Conservation (phyloP, 64 coral and sea anemone species). For the Dendrophyllia cribrosa region DNA sequence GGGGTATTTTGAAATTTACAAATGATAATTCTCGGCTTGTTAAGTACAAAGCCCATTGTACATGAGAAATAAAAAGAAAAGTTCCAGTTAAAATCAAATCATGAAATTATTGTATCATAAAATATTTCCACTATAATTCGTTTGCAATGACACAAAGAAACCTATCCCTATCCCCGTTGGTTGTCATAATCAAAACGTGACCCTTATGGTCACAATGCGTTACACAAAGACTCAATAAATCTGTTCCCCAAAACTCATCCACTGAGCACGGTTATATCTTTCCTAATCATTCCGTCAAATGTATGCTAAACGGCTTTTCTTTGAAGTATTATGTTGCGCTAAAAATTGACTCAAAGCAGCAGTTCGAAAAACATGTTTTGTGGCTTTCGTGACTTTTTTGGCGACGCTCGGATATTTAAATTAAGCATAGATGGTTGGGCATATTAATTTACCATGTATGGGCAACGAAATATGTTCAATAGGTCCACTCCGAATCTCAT, state of each 20-base stretch:
- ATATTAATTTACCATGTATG: constrained; percentile 15
- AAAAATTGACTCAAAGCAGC: neutral
- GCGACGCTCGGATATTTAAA: neutral
- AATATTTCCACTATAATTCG: neutral
- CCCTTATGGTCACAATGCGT: neutral
- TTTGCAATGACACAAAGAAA: neutral
- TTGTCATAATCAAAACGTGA: neutral
- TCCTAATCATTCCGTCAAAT: neutral
- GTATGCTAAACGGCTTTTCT: neutral
- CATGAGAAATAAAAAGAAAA: neutral
- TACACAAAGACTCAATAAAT: neutral
- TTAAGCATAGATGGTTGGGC: neutral
- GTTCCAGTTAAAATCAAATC: neutral
- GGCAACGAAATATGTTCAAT: neutral
- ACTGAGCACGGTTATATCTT: neutral
- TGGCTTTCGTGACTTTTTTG: neutral
- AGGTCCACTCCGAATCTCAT: neutral
- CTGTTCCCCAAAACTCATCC: neutral
- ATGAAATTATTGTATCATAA: neutral
- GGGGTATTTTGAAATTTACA: neutral
- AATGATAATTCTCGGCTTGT: neutral
- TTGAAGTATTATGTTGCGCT: neutral
- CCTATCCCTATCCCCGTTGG: neutral
- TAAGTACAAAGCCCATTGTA: constrained; percentile 4
- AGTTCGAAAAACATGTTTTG: neutral